These are phyloP conservation scores for Ctenomys sociabilis DNA, from an alignment of 2,113 vertebrate genomes.

Conservation along the genomic window DNA sequence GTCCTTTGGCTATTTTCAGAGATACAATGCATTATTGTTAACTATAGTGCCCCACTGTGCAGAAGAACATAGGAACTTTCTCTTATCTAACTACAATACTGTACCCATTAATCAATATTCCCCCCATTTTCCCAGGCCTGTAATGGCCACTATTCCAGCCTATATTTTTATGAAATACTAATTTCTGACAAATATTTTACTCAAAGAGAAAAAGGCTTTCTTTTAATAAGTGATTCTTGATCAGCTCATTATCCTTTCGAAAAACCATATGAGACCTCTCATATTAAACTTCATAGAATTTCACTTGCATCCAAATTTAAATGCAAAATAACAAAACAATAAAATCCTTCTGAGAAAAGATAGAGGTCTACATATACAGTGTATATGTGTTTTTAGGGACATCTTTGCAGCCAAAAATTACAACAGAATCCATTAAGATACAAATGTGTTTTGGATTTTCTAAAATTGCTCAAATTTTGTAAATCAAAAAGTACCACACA, in stretches of 20 bases:
- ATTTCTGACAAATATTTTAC: neutral
- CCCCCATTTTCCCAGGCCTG: neutral
- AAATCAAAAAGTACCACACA: neutral
- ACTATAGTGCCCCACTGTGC: neutral
- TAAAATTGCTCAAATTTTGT: conserved; percentile 24
- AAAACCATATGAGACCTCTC: neutral
- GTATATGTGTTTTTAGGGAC: neutral
- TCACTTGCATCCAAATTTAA: conserved; percentile 5
- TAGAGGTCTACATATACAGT: neutral
- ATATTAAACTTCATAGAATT: conserved; percentile 39
- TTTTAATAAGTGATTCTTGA: conserved; percentile 29
- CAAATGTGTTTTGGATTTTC: conserved; percentile 12
- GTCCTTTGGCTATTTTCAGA: neutral
- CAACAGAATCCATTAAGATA: conserved; percentile 1
- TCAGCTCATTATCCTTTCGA: neutral
- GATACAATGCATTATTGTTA: neutral
- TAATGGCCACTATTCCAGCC: neutral
- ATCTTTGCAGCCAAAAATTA: neutral
- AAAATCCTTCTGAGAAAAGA: neutral
- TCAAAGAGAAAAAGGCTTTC: conserved; percentile 5
- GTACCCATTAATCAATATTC: neutral
- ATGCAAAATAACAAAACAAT: conserved; percentile 48
- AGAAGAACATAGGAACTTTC: neutral
- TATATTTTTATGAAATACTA: neutral
- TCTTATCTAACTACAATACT: neutral